Conservation (phyloP, 1,140 invertebrate species). For the Danaus plexippus region DNA sequence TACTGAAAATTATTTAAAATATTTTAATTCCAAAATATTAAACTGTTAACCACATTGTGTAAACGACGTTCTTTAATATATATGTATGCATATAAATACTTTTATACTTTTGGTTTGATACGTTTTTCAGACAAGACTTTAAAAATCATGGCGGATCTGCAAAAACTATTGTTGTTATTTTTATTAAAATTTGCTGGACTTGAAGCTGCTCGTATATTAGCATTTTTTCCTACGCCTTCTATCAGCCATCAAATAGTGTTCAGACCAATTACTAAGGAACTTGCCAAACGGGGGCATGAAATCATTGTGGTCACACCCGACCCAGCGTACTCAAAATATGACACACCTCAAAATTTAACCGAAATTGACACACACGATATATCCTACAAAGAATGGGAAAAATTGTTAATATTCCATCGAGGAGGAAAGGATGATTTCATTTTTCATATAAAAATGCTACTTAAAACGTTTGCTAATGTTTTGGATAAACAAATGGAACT, state of each 20-base stretch:
- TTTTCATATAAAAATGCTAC: constrained; percentile 16
- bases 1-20: too few relatives aligned
- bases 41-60: too few relatives aligned
- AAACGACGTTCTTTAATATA: too few relatives aligned
- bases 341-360: constrained; percentile 45
- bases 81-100: too few relatives aligned
- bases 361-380: constrained; percentile 33
- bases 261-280: constrained; percentile 39
- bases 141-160: constrained; percentile 9
- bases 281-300: constrained; percentile 61
- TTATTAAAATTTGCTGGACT: constrained; percentile 6
- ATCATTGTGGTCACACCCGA: constrained; percentile 45
- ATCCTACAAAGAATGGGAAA: constrained; percentile 28
- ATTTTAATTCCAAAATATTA: too few relatives aligned
- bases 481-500: constrained; percentile 36
- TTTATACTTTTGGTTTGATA: neutral
- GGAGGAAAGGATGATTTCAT: constrained; percentile 12
- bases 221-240: constrained; percentile 60
- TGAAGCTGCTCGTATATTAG: constrained; percentile 48
- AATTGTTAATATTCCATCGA: constrained; percentile 9
- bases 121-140: constrained; percentile 4
- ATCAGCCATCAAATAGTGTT: constrained; percentile 65
- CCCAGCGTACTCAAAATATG: constrained; percentile 18
- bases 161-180: constrained; percentile 5
- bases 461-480: constrained; percentile 17